Base-by-base conservation (phyloP, 2,888 invertebrate species). In the Exocentrus adspersus region DNA sequence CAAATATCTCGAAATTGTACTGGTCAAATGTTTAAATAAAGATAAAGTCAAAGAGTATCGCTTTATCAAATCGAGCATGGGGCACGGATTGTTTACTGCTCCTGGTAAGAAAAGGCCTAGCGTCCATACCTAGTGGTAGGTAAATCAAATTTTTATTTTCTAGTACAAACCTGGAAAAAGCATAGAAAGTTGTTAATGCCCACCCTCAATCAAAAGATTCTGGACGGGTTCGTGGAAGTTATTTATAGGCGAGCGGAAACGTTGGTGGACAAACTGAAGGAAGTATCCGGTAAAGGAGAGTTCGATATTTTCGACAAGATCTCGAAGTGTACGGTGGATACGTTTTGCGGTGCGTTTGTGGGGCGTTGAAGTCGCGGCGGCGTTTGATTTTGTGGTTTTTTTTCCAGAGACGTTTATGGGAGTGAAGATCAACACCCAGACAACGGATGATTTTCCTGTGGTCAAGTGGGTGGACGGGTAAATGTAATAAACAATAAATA, bases 351-450 rank as follows among this genome's bases (percentile, higher is more conserved):
- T 89, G 77, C 51, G 64, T 28, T n/a, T n/a, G n/a, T n/a, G n/a
- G n/a, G n/a, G n/a, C n/a, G n/a, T n/a, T n/a, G n/a, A n/a, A n/a
- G n/a, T n/a, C n/a, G n/a, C n/a, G n/a, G 5, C 17, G 20, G 1
- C 7, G 43, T 4, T 14, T 42, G 19, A 10, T 46, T 21, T 1
- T 4, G 17, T 1, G 4, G 9, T 28, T 10, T 10, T 16, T 62
- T 48, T 73, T 74, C 43, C 62, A 89, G 91, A 91, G 79, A 89
- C 91, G 1, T 89, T 91, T 0, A 91, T 92, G 91, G 91, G 91
- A 0, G 85, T 87, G 62, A 84, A 85, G 48, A 86, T 91, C 78
- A 84, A 87, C 60, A 86, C 87, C 0, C 87, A 88, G 74, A 83
- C 84, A 45, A 82, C 84, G 0, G 85, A 88, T 57, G 37, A 37